Conservation (phyloP, 2,113 vertebrate genomes). For the Triplophysa tibetana region DNA sequence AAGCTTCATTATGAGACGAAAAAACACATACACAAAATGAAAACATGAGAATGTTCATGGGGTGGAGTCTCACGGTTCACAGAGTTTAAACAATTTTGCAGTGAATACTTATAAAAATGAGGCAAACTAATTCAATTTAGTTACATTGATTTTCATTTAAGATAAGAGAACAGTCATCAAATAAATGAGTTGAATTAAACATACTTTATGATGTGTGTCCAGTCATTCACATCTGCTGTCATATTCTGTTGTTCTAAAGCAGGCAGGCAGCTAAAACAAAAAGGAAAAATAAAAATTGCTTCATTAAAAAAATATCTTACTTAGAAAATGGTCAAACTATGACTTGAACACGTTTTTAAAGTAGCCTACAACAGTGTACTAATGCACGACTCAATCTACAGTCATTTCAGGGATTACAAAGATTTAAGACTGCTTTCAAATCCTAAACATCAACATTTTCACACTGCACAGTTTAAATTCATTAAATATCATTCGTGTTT, state of each 20-base stretch:
- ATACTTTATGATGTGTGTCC: not conserved
- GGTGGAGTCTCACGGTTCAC: not conserved
- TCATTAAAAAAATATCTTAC: not conserved
- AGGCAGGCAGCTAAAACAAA: constrained; percentile 42
- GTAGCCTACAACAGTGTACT: not conserved
- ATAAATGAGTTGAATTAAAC: not conserved
- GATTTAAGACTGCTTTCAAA: too few relatives aligned
- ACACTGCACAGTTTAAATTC: not conserved
- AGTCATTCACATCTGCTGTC: constrained; percentile 17
- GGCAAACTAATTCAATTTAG: not conserved
- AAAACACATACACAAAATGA: not conserved
- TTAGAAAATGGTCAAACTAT: not conserved
- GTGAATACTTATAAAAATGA: not conserved
- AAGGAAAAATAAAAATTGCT: not conserved
- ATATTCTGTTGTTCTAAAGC: constrained; percentile 16
- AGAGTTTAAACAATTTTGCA: not conserved
- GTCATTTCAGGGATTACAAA: not conserved
- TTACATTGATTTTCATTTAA: too few relatives aligned
- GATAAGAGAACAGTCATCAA: not conserved
- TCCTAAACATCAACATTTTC: too few relatives aligned
- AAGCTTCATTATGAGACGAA: not conserved
- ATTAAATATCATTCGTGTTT: not conserved
- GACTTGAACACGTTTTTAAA: not conserved
- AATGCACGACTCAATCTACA: not conserved
- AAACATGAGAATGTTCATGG: not conserved